A percentile compares a stretch with the other conserved stretches of the same genome.
phyloP scores from a whole-genome alignment of 2,888 invertebrate species.

The Scaptomyza tumidula region DNA sequence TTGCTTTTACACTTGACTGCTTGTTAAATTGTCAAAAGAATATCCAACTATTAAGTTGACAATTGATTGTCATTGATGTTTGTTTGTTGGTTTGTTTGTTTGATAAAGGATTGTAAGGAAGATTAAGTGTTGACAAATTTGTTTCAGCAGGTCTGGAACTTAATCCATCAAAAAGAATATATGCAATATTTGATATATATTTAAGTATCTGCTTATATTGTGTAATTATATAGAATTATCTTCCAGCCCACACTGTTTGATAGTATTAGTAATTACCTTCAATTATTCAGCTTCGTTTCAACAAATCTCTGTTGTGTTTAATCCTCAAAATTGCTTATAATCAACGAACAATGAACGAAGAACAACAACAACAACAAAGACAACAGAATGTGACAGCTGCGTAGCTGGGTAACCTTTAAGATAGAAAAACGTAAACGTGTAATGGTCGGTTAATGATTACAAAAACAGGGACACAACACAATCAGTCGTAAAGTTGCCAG shows the following conservation, averaged over 20 bases:
- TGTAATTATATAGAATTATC: conserved; percentile 1
- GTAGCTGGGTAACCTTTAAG: conserved; percentile 30
- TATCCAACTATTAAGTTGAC: conserved; percentile 6
- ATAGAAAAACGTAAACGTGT: conserved; percentile 60
- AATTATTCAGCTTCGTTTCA: conserved; percentile 33
- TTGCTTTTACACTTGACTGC: conserved; percentile 23
- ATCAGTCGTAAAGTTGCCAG: conserved; percentile 62
- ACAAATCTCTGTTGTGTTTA: conserved; percentile 42
- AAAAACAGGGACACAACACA: conserved; percentile 50
- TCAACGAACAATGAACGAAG: conserved; percentile 22
- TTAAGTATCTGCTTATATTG: too few species aligned
- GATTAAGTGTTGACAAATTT: not conserved
- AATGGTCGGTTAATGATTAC: conserved; percentile 72
- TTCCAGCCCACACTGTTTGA: not conserved
- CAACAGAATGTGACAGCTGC: conserved; percentile 22
- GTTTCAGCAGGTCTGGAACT: not conserved
- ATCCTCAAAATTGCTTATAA: conserved; percentile 51
- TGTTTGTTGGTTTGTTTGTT: not conserved
- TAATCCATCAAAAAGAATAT: not conserved
- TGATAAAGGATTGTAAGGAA: not conserved
- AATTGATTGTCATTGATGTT: conserved; percentile 7
- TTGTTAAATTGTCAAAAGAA: conserved; percentile 20
- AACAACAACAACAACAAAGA: not conserved
- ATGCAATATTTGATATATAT: not conserved
- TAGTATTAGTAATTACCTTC: conserved; percentile 40